phyloP scores from a whole-genome alignment of 2,888 invertebrate species.

The Panzeria rudis region DNA sequence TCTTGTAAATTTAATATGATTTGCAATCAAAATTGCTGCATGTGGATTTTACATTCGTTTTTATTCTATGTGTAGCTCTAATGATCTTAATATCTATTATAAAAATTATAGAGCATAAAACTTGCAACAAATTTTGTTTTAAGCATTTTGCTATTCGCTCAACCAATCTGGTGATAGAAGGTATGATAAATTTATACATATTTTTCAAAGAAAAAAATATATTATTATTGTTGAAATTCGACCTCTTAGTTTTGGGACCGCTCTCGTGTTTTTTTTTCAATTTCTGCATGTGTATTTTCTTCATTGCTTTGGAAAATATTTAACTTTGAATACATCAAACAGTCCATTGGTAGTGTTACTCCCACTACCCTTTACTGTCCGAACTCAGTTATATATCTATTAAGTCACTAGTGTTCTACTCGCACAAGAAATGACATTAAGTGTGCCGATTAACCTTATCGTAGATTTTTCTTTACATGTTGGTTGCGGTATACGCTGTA shows the following conservation, averaged over 20 bases:
- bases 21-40: too few relatives aligned
- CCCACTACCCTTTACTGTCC: neutral
- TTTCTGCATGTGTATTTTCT: neutral
- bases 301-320: constrained; percentile 11
- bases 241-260: neutral
- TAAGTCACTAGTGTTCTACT: constrained; percentile 15
- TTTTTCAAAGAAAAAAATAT: too few relatives aligned
- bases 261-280: neutral
- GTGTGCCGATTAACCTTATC: constrained; percentile 49
- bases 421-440: constrained; percentile 52
- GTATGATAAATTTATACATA: too few relatives aligned
- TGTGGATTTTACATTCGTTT: too few relatives aligned
- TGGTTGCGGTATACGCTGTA: constrained; percentile 25
- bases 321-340: constrained; percentile 33
- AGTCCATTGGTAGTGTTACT: neutral
- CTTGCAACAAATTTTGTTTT: too few relatives aligned
- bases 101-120: too few relatives aligned
- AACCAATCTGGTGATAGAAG: too few relatives aligned
- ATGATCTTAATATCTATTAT: too few relatives aligned
- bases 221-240: too few relatives aligned
- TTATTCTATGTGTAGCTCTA: too few relatives aligned
- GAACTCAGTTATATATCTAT: constrained; percentile 21
- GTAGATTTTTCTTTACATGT: constrained; percentile 24
- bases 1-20: too few relatives aligned
- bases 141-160: too few relatives aligned